phyloP scores from a whole-genome alignment of 2,797 vertebrate species.

The Hydrolagus colliei region DNA sequence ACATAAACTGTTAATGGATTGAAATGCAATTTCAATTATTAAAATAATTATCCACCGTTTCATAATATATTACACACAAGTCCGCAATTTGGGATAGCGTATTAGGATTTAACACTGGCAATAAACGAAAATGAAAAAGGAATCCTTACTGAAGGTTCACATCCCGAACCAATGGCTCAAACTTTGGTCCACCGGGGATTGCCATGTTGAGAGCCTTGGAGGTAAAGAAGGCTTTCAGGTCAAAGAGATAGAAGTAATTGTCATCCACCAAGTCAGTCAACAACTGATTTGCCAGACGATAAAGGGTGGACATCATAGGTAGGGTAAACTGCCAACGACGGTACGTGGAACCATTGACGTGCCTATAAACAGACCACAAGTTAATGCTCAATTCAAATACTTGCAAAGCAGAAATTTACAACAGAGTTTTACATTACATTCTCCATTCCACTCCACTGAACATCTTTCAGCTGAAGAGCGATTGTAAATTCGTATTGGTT shows the following conservation, averaged over 20 bases:
- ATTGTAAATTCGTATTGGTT: no score
- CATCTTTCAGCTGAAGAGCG: no score
- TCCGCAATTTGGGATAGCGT: no score
- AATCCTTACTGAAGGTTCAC: slow-evolving; percentile 90
- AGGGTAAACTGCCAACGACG: slow-evolving; percentile 97
- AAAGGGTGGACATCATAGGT: slow-evolving; percentile 98
- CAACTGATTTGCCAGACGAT: slow-evolving; percentile 93
- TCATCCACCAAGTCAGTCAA: slow-evolving; percentile 92
- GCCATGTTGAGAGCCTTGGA: slow-evolving; percentile 98
- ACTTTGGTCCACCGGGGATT: slow-evolving; percentile 95
- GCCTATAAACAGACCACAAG: slow-evolving; percentile 53
- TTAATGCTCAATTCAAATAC: slow-evolving; percentile 11
- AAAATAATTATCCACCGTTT: no score
- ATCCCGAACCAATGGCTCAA: slow-evolving; percentile 93
- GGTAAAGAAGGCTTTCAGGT: slow-evolving; percentile 96
- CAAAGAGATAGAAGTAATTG: slow-evolving; percentile 97
- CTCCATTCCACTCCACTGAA: no score
- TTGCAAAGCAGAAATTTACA: background rate
- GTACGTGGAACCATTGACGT: slow-evolving; percentile 93
- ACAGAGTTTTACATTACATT: background rate
- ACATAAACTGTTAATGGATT: no score
- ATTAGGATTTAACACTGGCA: no score
- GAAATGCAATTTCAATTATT: no score
- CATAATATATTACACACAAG: no score
- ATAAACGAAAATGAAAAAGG: background rate